Conservation (phyloP, 2,797 vertebrate species). For the Hippocampus kuda region DNA sequence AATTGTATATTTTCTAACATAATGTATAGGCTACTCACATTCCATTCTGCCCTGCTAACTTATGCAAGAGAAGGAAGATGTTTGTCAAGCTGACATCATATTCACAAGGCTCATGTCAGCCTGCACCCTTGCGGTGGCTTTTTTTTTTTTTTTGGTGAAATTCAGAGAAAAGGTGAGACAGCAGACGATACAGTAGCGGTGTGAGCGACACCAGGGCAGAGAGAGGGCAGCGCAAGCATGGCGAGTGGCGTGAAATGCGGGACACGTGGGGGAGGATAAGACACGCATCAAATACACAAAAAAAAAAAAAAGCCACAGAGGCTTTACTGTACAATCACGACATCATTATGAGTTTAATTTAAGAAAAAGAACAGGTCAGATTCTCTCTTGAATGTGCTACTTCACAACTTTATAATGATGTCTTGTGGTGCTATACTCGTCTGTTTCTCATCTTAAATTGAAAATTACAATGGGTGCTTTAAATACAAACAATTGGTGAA, state of each 20-base stretch:
- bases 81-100: constrained; percentile 65
- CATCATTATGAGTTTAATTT: neutral
- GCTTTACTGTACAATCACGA: constrained; percentile 36
- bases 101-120: constrained; percentile 67
- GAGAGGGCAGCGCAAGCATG: constrained; percentile 63
- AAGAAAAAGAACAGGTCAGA: neutral
- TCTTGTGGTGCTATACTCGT: neutral
- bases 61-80: constrained; percentile 68
- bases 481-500: constrained; percentile 29
- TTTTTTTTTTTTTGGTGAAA: constrained; percentile 36
- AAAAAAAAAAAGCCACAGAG: constrained; percentile 39
- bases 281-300: constrained; percentile 1
- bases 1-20: constrained; percentile 32
- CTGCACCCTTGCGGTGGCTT: constrained; percentile 62
- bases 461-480: neutral
- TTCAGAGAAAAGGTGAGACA: constrained; percentile 59
- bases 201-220: constrained; percentile 49
- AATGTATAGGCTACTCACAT: constrained; percentile 69
- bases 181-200: constrained; percentile 64
- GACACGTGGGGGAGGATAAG: constrained; percentile 25
- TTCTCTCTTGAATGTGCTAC: neutral
- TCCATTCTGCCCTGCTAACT: constrained; percentile 73
- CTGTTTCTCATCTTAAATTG: neutral
- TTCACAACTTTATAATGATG: neutral
- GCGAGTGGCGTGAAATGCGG: constrained; percentile 39